These are phyloP conservation scores for Dolichopus griseipennis DNA, from an alignment of 2,888 invertebrate species.

Conservation along the genomic window DNA sequence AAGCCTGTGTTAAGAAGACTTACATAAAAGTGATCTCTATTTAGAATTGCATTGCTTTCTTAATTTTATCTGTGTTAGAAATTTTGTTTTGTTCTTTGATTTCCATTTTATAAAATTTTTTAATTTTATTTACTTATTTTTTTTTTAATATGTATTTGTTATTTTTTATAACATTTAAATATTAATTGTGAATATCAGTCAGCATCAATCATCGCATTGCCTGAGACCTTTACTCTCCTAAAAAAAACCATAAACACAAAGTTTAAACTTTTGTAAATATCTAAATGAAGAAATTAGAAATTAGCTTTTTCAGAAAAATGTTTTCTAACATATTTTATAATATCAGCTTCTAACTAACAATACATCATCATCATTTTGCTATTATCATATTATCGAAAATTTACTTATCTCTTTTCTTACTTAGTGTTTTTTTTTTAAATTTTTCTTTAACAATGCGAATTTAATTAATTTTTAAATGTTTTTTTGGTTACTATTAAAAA, in stretches of 20 bases:
- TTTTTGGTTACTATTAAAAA: neutral
- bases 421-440: neutral
- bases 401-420: neutral
- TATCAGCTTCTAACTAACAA: neutral
- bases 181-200: conserved; percentile 7
- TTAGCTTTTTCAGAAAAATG: neutral
- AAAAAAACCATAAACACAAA: neutral
- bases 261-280: neutral
- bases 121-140: neutral
- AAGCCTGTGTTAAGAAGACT: neutral
- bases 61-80: neutral
- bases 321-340: neutral
- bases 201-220: conserved; percentile 29
- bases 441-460: conserved; percentile 10
- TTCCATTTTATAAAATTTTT: too few species aligned
- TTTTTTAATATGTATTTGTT: neutral
- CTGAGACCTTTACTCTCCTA: conserved; percentile 27
- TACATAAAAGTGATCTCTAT: neutral
- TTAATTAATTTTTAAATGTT: neutral
- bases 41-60: neutral
- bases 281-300: neutral
- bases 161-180: neutral
- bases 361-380: neutral
- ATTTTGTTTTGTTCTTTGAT: too few species aligned
- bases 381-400: neutral